These are phyloP conservation scores for Pseudomyrmex concolor DNA, from an alignment of 1,140 invertebrate genomes.

Conservation along the genomic window DNA sequence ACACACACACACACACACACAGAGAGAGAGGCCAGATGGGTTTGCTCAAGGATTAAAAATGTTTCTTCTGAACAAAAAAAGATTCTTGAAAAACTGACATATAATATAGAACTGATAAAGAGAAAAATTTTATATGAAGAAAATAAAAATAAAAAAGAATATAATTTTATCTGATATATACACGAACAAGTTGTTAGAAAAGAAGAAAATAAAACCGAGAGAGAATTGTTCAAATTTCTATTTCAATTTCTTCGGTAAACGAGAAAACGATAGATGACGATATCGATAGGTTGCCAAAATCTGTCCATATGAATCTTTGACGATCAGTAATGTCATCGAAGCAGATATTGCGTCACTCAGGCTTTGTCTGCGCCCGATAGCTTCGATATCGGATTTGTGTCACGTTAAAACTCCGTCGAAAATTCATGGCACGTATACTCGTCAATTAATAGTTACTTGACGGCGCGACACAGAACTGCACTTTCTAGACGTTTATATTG, in stretches of 20 bases:
- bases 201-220: too few species aligned
- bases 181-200: too few species aligned
- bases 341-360: conserved; percentile 47
- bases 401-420: conserved; percentile 61
- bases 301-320: conserved; percentile 24
- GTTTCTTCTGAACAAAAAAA: not conserved
- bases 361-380: conserved; percentile 24
- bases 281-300: not conserved
- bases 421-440: conserved; percentile 59
- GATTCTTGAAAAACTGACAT: not conserved
- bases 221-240: too few species aligned
- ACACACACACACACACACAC: too few species aligned
- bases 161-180: not conserved
- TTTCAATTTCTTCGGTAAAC: not conserved
- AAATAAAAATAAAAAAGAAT: not conserved
- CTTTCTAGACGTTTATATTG: conserved; percentile 59
- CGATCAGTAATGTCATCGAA: conserved; percentile 32
- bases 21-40: not conserved
- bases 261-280: not conserved
- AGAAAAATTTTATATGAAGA: not conserved
- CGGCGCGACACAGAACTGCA: conserved; percentile 57
- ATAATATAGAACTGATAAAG: not conserved
- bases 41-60: conserved; percentile 39
- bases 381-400: conserved; percentile 55
- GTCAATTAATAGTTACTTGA: conserved; percentile 62